These are phyloP conservation scores for Seira musarum DNA, from an alignment of 2,888 invertebrate genomes.

Conservation along the genomic window DNA sequence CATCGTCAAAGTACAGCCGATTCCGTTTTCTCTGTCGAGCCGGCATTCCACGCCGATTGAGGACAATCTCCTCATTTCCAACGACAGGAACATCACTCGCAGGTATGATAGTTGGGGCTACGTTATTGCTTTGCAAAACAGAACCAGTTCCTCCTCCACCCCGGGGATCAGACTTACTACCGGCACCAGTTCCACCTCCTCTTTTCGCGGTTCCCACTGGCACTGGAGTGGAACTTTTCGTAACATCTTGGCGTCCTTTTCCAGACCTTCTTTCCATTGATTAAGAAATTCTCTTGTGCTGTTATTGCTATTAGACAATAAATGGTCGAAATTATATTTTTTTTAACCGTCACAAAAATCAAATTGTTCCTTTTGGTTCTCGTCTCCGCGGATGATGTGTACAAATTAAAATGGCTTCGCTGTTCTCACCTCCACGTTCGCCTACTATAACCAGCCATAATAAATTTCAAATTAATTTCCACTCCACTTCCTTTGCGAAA, in stretches of 20 bases:
- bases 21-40: conserved; percentile 92
- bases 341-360: too few species aligned
- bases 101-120: not conserved
- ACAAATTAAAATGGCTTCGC: too few species aligned
- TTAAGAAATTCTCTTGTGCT: too few species aligned
- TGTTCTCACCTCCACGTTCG: too few species aligned
- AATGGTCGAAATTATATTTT: too few species aligned
- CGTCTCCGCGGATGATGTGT: too few species aligned
- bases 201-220: conserved; percentile 29
- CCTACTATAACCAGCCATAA: too few species aligned
- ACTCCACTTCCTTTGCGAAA: too few species aligned
- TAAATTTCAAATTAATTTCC: too few species aligned
- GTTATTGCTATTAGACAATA: too few species aligned
- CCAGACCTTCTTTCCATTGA: conserved; percentile 61
- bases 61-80: conserved; percentile 81
- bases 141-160: too few species aligned
- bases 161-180: conserved; percentile 21
- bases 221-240: conserved; percentile 18
- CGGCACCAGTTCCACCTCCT: conserved; percentile 22
- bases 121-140: not conserved
- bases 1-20: conserved; percentile 90
- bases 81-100: conserved; percentile 73
- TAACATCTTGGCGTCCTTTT: conserved; percentile 46
- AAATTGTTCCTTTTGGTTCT: too few species aligned
- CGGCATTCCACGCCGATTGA: conserved; percentile 90